phyloP scores from a whole-genome alignment of 2,113 vertebrate species.

The Pelecanus crispus region DNA sequence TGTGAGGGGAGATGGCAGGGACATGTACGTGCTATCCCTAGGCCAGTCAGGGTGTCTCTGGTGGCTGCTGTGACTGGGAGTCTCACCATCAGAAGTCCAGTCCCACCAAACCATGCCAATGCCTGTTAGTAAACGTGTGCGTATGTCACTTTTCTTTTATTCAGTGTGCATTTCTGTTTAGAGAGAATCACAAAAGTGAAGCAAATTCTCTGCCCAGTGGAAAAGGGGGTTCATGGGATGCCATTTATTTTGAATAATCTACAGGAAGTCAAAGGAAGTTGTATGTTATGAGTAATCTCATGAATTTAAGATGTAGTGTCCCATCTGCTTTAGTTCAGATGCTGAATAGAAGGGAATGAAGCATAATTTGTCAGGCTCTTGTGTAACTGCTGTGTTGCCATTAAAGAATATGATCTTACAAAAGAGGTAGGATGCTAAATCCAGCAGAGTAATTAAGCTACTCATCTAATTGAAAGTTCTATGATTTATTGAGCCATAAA shows the following conservation, averaged over 20 bases:
- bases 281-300: neutral
- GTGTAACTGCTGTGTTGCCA: slow-evolving; percentile 33
- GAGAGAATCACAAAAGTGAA: neutral
- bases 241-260: slow-evolving; percentile 5
- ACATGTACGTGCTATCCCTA: fast-evolving
- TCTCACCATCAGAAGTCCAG: neutral
- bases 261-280: neutral
- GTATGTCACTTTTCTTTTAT: neutral
- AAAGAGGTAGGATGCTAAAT: slow-evolving; percentile 61
- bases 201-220: neutral
- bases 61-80: neutral
- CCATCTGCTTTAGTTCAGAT: slow-evolving; percentile 28
- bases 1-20: neutral
- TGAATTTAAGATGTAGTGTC: neutral
- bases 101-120: fast-evolving
- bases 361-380: slow-evolving; percentile 27
- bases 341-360: neutral
- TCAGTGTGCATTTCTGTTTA: neutral
- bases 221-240: neutral
- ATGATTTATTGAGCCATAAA: slow-evolving; percentile 65
- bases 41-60: neutral
- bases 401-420: slow-evolving; percentile 48
- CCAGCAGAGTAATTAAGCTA: slow-evolving; percentile 59
- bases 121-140: fast-evolving
- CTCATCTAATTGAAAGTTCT: slow-evolving; percentile 61